phyloP scores from a whole-genome alignment of 2,888 invertebrate genomes.

The Andrena chrysosceles region DNA sequence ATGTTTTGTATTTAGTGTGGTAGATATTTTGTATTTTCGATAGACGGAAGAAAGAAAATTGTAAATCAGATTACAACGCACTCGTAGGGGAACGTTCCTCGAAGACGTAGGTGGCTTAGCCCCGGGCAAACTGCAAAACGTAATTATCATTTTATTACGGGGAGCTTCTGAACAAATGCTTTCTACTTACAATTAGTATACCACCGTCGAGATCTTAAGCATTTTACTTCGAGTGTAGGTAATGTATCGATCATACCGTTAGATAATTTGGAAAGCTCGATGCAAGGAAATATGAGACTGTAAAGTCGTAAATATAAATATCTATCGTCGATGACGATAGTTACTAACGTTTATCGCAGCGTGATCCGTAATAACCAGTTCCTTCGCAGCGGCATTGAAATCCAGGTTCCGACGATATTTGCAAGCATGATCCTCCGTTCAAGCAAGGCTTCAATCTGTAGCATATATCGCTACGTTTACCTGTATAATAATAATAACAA shows the following conservation, averaged over 20 bases:
- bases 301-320: slow-evolving; percentile 26
- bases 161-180: not conserved
- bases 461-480: slow-evolving; percentile 88
- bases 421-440: slow-evolving; percentile 89
- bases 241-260: not conserved
- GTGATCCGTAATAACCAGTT: slow-evolving; percentile 90
- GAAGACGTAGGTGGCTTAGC: slow-evolving; percentile 80
- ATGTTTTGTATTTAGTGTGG: slow-evolving; percentile 61
- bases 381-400: slow-evolving; percentile 90
- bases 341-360: slow-evolving; percentile 89
- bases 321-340: slow-evolving; percentile 15
- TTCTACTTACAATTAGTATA: not conserved
- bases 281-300: slow-evolving; percentile 11
- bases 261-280: slow-evolving; percentile 11
- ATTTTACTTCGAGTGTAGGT: not conserved
- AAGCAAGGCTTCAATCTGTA: slow-evolving; percentile 87
- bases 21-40: slow-evolving; percentile 53
- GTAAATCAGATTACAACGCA: slow-evolving; percentile 88
- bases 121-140: slow-evolving; percentile 88
- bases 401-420: slow-evolving; percentile 88
- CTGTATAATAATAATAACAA: slow-evolving; percentile 23
- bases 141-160: slow-evolving; percentile 20
- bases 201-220: too few species aligned
- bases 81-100: slow-evolving; percentile 88
- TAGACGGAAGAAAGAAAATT: slow-evolving; percentile 41